Percentiles rank a stretch among this genome's conserved stretches.
Evolutionary conservation across 2,113 vertebrate species (phyloP).

Genomic region (Calyptommatus sinebrachiatus): DNA sequence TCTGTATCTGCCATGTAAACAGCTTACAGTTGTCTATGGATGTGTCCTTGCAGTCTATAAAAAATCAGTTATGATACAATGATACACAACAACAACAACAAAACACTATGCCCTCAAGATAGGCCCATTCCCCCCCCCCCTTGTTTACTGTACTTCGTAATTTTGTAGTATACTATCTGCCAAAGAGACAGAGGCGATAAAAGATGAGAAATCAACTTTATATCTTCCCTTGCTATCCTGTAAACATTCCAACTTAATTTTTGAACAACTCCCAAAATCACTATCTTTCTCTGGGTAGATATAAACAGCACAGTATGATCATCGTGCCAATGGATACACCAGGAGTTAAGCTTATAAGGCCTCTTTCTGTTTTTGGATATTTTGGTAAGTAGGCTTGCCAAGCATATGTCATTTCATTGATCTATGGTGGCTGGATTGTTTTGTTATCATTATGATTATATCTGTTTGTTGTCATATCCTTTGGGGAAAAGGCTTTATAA

Average conservation of each 20-base stretch:
- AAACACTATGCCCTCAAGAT: too few species aligned
- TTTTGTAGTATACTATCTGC: not conserved
- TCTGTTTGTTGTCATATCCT: too few species aligned
- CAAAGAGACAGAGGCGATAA: not conserved
- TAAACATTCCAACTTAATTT: not conserved
- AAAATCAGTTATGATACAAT: too few species aligned
- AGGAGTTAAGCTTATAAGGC: slow-evolving; percentile 81
- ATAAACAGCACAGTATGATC: slow-evolving; percentile 86
- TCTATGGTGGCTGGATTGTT: too few species aligned
- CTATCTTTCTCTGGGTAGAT: slow-evolving; percentile 64
- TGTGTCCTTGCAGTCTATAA: too few species aligned
- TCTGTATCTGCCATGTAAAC: too few species aligned
- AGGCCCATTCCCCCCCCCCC: too few species aligned
- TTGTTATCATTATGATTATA: too few species aligned
- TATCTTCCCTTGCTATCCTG: not conserved
- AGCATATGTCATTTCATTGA: not conserved
- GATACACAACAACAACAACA: too few species aligned
- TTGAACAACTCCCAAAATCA: not conserved
- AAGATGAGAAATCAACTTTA: not conserved
- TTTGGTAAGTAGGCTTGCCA: slow-evolving; percentile 73
- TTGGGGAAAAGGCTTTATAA: too few species aligned
- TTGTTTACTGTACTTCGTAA: not conserved
- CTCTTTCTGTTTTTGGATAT: slow-evolving; percentile 87
- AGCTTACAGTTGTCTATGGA: too few species aligned
- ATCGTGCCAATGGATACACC: slow-evolving; percentile 83